These are phyloP conservation scores for Andricus curvator DNA, from an alignment of 2,888 invertebrate genomes.

Conservation along the genomic window DNA sequence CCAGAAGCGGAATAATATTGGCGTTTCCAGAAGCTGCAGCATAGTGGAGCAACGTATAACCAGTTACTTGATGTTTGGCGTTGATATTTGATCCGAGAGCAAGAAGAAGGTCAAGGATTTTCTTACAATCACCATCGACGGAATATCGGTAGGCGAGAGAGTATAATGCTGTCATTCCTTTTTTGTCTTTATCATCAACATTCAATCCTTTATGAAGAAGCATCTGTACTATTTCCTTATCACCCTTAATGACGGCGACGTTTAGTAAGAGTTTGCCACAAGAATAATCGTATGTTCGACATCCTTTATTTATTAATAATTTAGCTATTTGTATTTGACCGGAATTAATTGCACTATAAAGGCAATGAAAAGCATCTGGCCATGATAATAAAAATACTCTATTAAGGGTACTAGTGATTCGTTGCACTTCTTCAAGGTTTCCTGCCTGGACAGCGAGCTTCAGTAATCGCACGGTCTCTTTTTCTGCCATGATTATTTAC, in stretches of 20 bases:
- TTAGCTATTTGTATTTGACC: neutral
- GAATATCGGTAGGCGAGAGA: neutral
- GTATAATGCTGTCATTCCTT: neutral
- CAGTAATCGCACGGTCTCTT: too few species aligned
- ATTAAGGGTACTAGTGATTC: neutral
- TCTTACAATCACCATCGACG: neutral
- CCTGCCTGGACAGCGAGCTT: neutral
- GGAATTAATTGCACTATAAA: neutral
- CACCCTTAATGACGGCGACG: neutral
- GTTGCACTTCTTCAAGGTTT: neutral
- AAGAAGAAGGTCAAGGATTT: neutral
- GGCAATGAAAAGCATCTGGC: neutral
- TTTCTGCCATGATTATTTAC: too few species aligned
- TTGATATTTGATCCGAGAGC: neutral
- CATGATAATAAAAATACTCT: too few species aligned
- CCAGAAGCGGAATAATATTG: neutral
- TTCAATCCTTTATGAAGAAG: neutral
- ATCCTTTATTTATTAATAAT: neutral
- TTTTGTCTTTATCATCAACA: neutral
- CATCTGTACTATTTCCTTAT: neutral
- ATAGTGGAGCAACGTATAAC: neutral
- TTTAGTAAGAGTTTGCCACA: neutral
- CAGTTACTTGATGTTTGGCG: neutral
- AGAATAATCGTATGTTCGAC: neutral
- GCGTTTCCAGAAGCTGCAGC: neutral